These are phyloP conservation scores for Nineta flava DNA, from an alignment of 2,888 invertebrate genomes.

Conservation along the genomic window DNA sequence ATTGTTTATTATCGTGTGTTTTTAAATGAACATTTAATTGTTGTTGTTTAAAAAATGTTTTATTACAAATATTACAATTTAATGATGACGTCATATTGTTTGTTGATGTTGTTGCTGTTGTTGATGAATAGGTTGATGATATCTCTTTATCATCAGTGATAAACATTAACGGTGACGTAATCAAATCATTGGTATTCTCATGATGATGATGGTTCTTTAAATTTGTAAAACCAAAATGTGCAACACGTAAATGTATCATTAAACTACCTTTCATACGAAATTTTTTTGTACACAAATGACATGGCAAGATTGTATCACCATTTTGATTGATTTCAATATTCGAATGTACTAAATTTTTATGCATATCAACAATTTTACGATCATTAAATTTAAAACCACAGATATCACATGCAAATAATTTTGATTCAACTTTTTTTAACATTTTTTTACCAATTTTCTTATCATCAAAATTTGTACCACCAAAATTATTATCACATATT, in stretches of 20 bases:
- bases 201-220: not conserved
- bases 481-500: not conserved
- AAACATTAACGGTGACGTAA: not conserved
- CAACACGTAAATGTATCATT: constrained; percentile 66
- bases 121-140: constrained; percentile 13
- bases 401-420: constrained; percentile 39
- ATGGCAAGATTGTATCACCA: constrained; percentile 35
- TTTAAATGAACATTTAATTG: constrained; percentile 15
- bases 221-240: constrained; percentile 45
- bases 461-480: not conserved
- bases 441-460: not conserved
- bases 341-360: constrained; percentile 53
- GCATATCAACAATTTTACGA: constrained; percentile 52
- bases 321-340: constrained; percentile 22
- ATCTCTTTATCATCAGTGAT: constrained; percentile 7
- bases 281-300: constrained; percentile 61
- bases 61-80: constrained; percentile 4
- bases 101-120: constrained; percentile 14
- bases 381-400: constrained; percentile 60
- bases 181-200: not conserved
- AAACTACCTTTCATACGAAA: constrained; percentile 72
- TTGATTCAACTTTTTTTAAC: not conserved
- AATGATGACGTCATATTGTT: constrained; percentile 20
- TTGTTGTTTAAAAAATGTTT: constrained; percentile 5
- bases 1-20: constrained; percentile 53